Conservation (phyloP, 2,888 invertebrate species). For the Rotaria sp. region DNA sequence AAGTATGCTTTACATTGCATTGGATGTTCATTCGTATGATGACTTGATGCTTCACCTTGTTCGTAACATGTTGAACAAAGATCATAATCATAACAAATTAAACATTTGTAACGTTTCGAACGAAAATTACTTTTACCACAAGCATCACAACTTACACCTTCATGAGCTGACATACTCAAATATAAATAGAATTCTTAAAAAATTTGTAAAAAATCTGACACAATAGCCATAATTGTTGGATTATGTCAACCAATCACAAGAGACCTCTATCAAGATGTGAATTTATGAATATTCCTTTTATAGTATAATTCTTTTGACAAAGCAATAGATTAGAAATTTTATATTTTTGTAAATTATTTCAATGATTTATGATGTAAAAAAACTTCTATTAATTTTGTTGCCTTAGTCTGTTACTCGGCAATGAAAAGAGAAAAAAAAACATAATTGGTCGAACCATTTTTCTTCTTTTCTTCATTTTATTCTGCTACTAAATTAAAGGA, state of each 20-base stretch:
- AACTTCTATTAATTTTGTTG: too few relatives aligned
- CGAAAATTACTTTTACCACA: conserved; percentile 94
- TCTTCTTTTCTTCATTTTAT: too few relatives aligned
- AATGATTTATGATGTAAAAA: neutral
- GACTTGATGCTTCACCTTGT: conserved; percentile 50
- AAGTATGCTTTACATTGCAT: conserved; percentile 78
- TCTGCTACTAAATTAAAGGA: too few relatives aligned
- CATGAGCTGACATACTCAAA: conserved; percentile 28
- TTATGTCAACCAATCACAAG: neutral
- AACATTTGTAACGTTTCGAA: conserved; percentile 94
- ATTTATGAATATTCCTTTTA: neutral
- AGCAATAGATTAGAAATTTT: neutral
- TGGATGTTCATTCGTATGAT: conserved; percentile 90
- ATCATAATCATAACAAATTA: conserved; percentile 98
- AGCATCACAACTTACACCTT: conserved; percentile 98
- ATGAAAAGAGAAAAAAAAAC: too few relatives aligned
- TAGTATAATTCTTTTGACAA: neutral
- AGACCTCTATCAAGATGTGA: neutral
- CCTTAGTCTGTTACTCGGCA: too few relatives aligned
- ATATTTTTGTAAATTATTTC: neutral
- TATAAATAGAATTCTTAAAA: neutral
- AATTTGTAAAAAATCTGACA: neutral
- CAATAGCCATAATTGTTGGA: neutral
- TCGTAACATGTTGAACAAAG: conserved; percentile 92
- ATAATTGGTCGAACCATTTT: too few relatives aligned